Conservation (phyloP, 2,797 vertebrate genomes). For the Delichon dasypus region DNA sequence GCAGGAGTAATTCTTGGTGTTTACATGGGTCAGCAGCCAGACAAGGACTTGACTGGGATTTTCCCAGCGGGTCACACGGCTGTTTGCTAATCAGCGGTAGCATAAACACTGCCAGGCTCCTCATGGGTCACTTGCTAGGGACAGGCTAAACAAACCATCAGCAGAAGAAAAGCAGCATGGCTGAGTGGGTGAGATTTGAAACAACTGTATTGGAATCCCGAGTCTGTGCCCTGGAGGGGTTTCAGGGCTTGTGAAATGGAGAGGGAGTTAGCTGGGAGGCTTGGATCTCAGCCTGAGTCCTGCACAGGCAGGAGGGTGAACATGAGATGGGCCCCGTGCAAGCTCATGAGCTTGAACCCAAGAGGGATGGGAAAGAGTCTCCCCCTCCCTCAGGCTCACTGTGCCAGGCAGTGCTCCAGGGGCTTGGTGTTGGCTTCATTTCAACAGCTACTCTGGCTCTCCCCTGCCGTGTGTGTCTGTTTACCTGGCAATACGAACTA, state of each 20-base stretch:
- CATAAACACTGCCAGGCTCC: slow-evolving; percentile 36
- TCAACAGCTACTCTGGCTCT: not conserved
- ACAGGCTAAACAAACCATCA: slow-evolving; percentile 57
- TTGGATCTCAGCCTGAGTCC: not conserved
- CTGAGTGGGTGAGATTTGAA: slow-evolving; percentile 15
- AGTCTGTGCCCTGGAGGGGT: slow-evolving; percentile 15
- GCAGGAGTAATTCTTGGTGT: not conserved
- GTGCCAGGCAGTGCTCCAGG: not conserved
- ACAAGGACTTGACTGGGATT: slow-evolving; percentile 47
- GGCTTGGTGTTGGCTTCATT: not conserved
- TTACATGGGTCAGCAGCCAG: slow-evolving; percentile 46
- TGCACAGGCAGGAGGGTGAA: not conserved
- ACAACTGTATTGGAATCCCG: not conserved
- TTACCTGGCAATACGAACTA: not conserved
- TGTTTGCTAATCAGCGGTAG: slow-evolving; percentile 19
- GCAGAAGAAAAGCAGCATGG: slow-evolving; percentile 38
- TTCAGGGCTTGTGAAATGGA: not conserved
- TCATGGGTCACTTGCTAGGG: slow-evolving; percentile 55
- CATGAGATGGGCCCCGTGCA: rapidly evolving
- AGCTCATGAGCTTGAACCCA: rapidly evolving
- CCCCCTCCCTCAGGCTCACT: not conserved
- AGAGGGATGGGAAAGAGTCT: not conserved
- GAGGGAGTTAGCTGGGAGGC: not conserved
- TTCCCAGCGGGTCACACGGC: slow-evolving; percentile 14
- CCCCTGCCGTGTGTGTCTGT: rapidly evolving